Percentiles rank a stretch among this genome's conserved stretches.
Evolutionary conservation across 1,140 invertebrate genomes (phyloP).

Genomic region (Drosophila truncata): DNA sequence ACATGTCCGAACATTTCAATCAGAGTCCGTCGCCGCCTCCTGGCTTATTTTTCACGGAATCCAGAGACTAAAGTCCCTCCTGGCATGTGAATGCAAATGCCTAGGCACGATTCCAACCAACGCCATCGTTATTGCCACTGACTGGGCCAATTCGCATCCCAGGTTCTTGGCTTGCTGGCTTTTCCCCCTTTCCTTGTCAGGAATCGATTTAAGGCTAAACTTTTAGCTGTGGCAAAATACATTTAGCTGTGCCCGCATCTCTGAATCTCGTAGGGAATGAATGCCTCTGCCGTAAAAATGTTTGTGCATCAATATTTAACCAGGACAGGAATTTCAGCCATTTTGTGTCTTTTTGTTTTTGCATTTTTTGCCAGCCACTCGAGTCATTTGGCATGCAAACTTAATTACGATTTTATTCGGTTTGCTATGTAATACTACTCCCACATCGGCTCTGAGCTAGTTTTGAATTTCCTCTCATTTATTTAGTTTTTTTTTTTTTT

Average conservation of each 20-base stretch:
- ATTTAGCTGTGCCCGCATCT: conserved; percentile 12
- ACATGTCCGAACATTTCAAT: conserved; percentile 70
- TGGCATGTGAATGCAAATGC: conserved; percentile 52
- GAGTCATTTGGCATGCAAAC: conserved; percentile 77
- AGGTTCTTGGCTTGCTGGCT: background rate
- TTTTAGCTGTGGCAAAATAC: conserved; percentile 54
- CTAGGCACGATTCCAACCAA: conserved; percentile 19
- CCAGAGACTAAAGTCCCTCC: conserved; percentile 5
- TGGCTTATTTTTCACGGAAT: conserved; percentile 9
- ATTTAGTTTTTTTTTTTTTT: conserved; percentile 11
- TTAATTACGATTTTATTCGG: conserved; percentile 77
- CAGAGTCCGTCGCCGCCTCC: conserved; percentile 37
- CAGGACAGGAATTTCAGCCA: conserved; percentile 22
- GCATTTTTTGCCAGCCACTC: conserved; percentile 59
- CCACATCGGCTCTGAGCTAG: conserved; percentile 34
- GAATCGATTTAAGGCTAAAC: conserved; percentile 64
- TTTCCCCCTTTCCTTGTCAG: background rate
- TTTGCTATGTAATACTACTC: conserved; percentile 52
- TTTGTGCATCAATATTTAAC: conserved; percentile 43
- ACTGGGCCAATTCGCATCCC: conserved; percentile 31
- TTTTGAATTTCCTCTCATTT: conserved; percentile 21
- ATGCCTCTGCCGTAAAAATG: conserved; percentile 15
- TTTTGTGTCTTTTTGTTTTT: conserved; percentile 16
- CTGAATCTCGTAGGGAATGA: background rate
- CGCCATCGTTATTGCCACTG: conserved; percentile 17